These are phyloP conservation scores for Rhinolophus ferrumequinum DNA, from an alignment of 2,113 vertebrate species.

Conservation along the genomic window DNA sequence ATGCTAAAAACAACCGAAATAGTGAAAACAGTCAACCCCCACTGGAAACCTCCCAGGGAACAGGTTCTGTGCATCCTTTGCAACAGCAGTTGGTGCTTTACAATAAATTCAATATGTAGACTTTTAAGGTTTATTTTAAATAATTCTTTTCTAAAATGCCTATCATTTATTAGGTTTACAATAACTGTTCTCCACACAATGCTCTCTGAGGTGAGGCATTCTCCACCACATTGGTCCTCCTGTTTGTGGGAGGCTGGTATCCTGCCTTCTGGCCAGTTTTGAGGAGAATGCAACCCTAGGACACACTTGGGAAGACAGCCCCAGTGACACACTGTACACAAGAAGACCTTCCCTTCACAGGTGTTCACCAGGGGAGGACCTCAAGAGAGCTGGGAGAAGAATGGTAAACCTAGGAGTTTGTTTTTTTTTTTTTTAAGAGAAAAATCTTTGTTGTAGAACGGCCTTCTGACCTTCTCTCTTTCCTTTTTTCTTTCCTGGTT, in stretches of 20 bases:
- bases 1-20: background rate
- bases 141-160: background rate
- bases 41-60: background rate
- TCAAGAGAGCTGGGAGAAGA: background rate
- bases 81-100: background rate
- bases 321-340: background rate
- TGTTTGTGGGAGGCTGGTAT: background rate
- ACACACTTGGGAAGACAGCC: background rate
- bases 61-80: background rate
- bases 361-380: background rate
- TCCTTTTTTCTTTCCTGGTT: background rate
- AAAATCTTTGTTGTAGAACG: background rate
- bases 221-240: accelerated
- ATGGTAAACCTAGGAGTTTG: background rate
- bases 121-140: background rate
- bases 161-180: background rate
- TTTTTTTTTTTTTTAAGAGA: background rate
- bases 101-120: background rate
- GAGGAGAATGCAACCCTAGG: background rate
- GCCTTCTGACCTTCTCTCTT: background rate
- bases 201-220: background rate
- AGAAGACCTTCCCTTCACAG: background rate
- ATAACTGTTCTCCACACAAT: accelerated
- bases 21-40: background rate
- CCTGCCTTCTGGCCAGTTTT: background rate